A percentile compares a stretch with the other conserved stretches of the same genome.
phyloP scores from a whole-genome alignment of 1,140 invertebrate species.

The Chrysomallon squamiferum region DNA sequence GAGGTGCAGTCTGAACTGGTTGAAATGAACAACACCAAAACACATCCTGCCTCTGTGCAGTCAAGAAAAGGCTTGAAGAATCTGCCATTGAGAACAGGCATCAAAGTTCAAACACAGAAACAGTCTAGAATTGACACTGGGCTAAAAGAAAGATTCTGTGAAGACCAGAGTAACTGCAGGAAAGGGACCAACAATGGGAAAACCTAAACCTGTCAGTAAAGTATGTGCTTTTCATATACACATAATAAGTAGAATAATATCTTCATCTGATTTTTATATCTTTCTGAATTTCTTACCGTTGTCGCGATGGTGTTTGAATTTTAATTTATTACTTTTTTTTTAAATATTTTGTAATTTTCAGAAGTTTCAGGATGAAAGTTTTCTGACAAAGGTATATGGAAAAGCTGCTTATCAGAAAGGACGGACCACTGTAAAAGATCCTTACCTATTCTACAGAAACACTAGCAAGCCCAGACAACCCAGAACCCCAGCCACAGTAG shows the following conservation, averaged over 20 bases:
- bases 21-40: background rate
- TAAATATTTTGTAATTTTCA: background rate
- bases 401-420: constrained; percentile 53
- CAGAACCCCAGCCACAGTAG: background rate
- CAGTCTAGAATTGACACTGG: constrained; percentile 3
- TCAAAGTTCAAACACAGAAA: background rate
- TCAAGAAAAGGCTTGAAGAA: background rate
- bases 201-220: no score
- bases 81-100: background rate
- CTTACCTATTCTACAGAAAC: constrained; percentile 53
- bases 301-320: background rate
- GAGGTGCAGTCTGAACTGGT: background rate
- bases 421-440: constrained; percentile 51
- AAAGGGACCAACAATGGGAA: no score
- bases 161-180: no score
- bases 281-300: background rate
- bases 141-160: background rate
- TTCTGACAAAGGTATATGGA: constrained; percentile 51
- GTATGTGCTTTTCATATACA: background rate
- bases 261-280: background rate
- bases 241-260: background rate
- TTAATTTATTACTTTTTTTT: background rate
- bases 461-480: constrained; percentile 31
- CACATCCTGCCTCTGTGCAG: background rate
- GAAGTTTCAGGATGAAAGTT: background rate